phyloP scores from a whole-genome alignment of 2,113 vertebrate genomes.

The Craseonycteris thonglongyai region DNA sequence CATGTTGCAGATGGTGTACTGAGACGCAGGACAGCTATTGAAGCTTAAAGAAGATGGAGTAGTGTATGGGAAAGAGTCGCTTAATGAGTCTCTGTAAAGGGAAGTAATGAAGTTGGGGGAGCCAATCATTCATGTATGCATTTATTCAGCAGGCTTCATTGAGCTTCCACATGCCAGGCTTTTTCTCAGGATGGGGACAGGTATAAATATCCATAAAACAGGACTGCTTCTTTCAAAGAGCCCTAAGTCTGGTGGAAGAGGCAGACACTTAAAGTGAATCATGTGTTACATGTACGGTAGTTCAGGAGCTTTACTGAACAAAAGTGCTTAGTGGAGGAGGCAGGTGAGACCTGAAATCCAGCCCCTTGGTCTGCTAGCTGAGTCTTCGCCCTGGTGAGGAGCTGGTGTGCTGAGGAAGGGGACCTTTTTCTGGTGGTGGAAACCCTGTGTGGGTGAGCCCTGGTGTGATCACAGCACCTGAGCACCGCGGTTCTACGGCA shows the following conservation, averaged over 20 bases:
- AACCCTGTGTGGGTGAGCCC: neutral
- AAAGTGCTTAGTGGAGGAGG: neutral
- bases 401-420: neutral
- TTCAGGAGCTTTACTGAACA: neutral
- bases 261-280: neutral
- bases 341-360: neutral
- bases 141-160: neutral
- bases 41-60: neutral
- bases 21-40: neutral
- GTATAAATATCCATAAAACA: neutral
- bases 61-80: rapidly evolving
- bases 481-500: neutral
- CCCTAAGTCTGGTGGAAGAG: neutral
- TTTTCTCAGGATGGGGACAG: neutral
- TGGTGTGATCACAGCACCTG: neutral
- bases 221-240: neutral
- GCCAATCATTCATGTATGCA: neutral
- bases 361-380: neutral
- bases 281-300: neutral
- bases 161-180: neutral
- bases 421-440: neutral
- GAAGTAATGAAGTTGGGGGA: neutral
- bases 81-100: neutral
- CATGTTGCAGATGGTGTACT: too few relatives aligned
- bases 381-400: neutral